A percentile compares a stretch with the other conserved stretches of the same genome.
Conservation (phyloP, 2,113 vertebrate species). For the Mustela lutreola region DNA sequence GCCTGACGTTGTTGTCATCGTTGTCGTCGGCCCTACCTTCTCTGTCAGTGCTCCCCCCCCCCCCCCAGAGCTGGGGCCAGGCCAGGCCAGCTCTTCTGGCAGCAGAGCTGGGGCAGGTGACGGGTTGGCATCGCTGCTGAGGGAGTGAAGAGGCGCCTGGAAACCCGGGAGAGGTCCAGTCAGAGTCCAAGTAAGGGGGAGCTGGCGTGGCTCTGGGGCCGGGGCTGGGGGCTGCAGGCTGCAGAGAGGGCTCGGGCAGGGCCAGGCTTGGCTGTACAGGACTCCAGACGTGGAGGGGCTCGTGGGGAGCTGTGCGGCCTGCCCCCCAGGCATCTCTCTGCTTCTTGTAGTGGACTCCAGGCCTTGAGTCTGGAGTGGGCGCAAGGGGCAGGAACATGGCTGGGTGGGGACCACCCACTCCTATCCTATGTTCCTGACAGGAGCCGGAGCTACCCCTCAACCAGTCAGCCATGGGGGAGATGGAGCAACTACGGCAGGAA, state of each 20-base stretch:
- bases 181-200: conserved; percentile 76
- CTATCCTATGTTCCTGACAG: conserved; percentile 52
- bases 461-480: conserved; percentile 93
- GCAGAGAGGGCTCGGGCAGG: not conserved
- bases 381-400: not conserved
- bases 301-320: no score
- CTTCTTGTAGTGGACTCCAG: not conserved
- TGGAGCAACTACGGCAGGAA: conserved; percentile 97
- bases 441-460: conserved; percentile 25
- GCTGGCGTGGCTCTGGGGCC: not conserved
- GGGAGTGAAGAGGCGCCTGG: conserved; percentile 62
- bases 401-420: not conserved
- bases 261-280: not conserved
- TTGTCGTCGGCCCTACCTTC: conserved; percentile 79
- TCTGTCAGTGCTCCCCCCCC: conserved; percentile 52
- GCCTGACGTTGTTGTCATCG: conserved; percentile 83
- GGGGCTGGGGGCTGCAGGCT: not conserved
- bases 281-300: not conserved
- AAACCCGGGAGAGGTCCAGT: conserved; percentile 63
- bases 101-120: conserved; percentile 76
- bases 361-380: not conserved
- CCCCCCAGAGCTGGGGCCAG: conserved; percentile 48
- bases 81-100: conserved; percentile 74
- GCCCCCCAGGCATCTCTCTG: not conserved
- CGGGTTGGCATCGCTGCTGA: conserved; percentile 36